Evolutionary conservation across 23 tunicate species (phyloP).

Genomic region (Styela plicata): DNA sequence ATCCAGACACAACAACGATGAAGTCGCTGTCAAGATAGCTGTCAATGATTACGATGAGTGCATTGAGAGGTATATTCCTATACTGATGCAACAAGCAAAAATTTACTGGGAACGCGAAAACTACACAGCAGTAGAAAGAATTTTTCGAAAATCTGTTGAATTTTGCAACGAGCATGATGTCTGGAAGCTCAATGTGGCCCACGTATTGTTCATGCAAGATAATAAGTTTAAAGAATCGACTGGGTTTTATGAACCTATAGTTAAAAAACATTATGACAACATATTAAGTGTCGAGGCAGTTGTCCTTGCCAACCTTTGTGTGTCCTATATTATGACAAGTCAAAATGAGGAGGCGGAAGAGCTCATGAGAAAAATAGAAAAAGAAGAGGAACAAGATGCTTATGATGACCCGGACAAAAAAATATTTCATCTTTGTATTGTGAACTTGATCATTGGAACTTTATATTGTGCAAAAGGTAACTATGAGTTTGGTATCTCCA

Average conservation of each 20-base stretch:
- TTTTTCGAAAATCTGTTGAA: constrained; percentile 95
- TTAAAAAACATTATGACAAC: constrained; percentile 86
- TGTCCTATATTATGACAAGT: constrained; percentile 97
- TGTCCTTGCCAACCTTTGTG: constrained; percentile 96
- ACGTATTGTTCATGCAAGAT: constrained; percentile 98
- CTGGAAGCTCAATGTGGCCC: constrained; percentile 97
- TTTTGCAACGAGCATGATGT: constrained; percentile 94
- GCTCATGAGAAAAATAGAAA: constrained; percentile 96
- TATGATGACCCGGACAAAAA: constrained; percentile 97
- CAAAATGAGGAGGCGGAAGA: constrained; percentile 99
- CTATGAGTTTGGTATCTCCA: constrained; percentile 87
- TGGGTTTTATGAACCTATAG: constrained; percentile 98
- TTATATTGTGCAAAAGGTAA: constrained; percentile 92
- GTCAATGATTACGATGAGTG: constrained; percentile 93
- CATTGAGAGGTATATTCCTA: constrained; percentile 86
- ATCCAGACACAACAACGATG: constrained; percentile 81
- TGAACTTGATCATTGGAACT: constrained; percentile 95
- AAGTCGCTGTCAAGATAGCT: constrained; percentile 66
- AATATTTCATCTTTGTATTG: constrained; percentile 92
- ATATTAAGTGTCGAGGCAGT: constrained; percentile 97
- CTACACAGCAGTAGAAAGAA: constrained; percentile 83
- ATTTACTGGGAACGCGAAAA: constrained; percentile 98
- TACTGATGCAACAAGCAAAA: constrained; percentile 98
- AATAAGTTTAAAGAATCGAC: constrained; percentile 98
- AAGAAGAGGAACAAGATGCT: constrained; percentile 96